A percentile compares a stretch with the other conserved stretches of the same genome.
phyloP scores from a whole-genome alignment of 2,113 vertebrate genomes.

The Platanista minor region DNA sequence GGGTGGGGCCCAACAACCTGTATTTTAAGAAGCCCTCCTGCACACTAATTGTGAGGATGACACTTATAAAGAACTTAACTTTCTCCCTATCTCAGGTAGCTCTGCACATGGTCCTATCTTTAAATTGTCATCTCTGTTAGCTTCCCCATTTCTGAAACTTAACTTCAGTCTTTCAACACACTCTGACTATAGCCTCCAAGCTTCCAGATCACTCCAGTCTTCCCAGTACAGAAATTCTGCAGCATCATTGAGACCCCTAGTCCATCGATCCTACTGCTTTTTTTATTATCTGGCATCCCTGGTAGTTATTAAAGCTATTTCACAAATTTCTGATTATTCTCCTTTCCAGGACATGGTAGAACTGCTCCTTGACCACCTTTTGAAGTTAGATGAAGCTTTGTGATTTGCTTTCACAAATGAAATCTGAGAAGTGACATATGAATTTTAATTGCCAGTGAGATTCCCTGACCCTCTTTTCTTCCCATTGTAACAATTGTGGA shows the following conservation, averaged over 20 bases:
- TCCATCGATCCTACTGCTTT: neutral
- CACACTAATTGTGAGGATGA: neutral
- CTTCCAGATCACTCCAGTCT: too few relatives aligned
- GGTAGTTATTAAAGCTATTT: neutral
- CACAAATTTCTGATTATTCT: neutral
- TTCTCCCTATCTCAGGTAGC: neutral
- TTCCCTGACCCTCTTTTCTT: neutral
- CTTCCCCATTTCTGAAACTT: neutral
- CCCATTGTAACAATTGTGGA: too few relatives aligned
- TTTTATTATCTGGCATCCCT: neutral
- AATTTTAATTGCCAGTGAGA: neutral
- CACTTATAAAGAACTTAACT: accelerated
- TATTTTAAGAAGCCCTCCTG: neutral
- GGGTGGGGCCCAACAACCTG: too few relatives aligned
- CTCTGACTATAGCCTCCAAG: neutral
- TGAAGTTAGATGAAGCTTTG: neutral
- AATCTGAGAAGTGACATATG: neutral
- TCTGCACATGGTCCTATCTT: neutral
- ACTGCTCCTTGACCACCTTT: neutral
- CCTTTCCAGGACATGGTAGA: neutral
- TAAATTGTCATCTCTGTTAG: neutral
- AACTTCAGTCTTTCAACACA: neutral
- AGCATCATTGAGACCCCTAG: neutral
- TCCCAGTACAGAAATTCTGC: neutral
- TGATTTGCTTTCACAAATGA: neutral